Base-by-base conservation (phyloP, 2,797 vertebrate species). In the Lithobates pipiens region DNA sequence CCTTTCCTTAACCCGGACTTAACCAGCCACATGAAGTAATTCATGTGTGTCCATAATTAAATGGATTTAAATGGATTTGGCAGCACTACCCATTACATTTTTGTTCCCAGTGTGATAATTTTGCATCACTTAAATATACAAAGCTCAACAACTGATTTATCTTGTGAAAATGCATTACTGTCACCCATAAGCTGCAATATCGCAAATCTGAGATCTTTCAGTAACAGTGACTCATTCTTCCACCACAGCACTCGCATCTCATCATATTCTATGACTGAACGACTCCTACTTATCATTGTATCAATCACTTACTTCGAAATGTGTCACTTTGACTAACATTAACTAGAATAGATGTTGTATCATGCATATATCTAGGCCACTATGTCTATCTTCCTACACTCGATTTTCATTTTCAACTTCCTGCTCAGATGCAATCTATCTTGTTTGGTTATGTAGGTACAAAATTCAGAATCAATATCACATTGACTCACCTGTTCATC, bases 121-220 rank as follows among this genome's bases (percentile, higher is more conserved):
- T 25, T 67, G 29, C 44, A 21, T 44, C 15, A n/a, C 44, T 50
- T 79, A 46, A 46, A 79, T 69, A 46, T 79, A 46, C 29, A 79
- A 46, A 68, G 39, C 68, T 32, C 65, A 29, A 13, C 21, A 46
- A 68, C 39, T 50, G 36, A 80, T 80, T 46, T 5, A 36, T 71
- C 23, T 36, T 80, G 32, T 71, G 67, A 71, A 71, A 71, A 34
- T 80, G 23, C 78, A 36, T 71, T 71, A 32, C 67, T 15, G 78
- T n/a, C 42, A 68, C 18, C 6, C 46, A 15, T 10, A 70, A 44
- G 69, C 18, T 13, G 34, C 79, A 67, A 67, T 67, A 67, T 29
- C 65, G 42, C 69, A 72, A 5, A 72, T 67, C 25, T 29, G 63
- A 11, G 10, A 27, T 61, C 39, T 36, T 25, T 27, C 46, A 54